Evolutionary conservation across 2,113 vertebrate species (phyloP).

Genomic region (Coregonus clupeaformis): DNA sequence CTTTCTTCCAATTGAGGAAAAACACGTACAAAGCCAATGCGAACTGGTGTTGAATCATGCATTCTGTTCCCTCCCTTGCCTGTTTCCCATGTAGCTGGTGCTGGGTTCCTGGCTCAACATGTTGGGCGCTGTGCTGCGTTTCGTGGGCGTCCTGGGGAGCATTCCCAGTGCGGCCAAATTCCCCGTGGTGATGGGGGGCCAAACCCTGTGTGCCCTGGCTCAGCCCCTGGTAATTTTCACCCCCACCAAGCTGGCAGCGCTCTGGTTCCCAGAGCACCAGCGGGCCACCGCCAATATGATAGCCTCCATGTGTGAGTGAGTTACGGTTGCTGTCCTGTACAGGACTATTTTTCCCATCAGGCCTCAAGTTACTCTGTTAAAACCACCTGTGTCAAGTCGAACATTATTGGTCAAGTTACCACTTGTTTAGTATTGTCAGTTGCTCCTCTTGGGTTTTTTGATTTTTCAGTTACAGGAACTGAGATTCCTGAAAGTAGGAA

Average conservation of each 20-base stretch:
- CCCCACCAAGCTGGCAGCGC: slow-evolving; percentile 89
- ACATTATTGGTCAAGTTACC: no score
- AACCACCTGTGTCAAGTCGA: no score
- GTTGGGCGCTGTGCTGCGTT: slow-evolving; percentile 75
- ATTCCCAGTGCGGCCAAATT: slow-evolving; percentile 28
- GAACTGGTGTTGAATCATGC: no score
- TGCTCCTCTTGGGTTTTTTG: no score
- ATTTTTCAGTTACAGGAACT: not conserved
- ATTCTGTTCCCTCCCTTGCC: not conserved
- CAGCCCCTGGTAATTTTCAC: slow-evolving; percentile 90
- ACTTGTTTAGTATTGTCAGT: no score
- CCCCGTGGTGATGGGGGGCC: slow-evolving; percentile 78
- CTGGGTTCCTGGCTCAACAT: slow-evolving; percentile 89
- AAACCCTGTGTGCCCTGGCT: slow-evolving; percentile 84
- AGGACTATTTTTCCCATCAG: no score
- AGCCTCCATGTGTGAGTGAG: slow-evolving; percentile 88
- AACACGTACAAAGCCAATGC: no score
- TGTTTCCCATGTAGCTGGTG: slow-evolving; percentile 73
- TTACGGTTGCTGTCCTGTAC: no score
- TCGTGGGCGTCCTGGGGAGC: slow-evolving; percentile 44
- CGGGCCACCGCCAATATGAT: slow-evolving; percentile 89
- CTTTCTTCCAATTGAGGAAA: no score
- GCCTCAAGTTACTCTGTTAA: no score
- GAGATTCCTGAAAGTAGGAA: not conserved
- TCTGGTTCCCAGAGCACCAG: slow-evolving; percentile 95